A percentile compares a stretch with the other conserved stretches of the same genome.
Conservation (phyloP, 1,140 invertebrate species). For the Chrysomallon squamiferum region DNA sequence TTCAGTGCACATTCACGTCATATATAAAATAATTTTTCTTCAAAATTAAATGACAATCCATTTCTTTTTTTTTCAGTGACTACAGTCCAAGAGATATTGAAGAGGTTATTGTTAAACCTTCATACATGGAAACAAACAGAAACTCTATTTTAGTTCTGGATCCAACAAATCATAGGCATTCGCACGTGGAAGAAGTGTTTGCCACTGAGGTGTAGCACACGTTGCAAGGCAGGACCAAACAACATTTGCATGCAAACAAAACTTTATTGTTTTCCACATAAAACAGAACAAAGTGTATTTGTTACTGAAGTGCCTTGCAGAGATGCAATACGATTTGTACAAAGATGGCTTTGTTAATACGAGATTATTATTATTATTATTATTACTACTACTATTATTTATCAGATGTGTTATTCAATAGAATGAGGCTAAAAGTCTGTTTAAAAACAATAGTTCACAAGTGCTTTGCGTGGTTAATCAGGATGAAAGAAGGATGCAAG, state of each 20-base stretch:
- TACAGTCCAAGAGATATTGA: conserved; percentile 32
- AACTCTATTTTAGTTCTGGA: conserved; percentile 31
- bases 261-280: conserved; percentile 15
- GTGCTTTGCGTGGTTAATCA: no score
- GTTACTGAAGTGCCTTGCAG: conserved; percentile 10
- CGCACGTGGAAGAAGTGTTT: conserved; percentile 39
- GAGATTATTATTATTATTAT: conserved; percentile 4
- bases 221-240: background rate
- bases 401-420: no score
- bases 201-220: conserved; percentile 45
- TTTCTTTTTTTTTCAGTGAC: conserved; percentile 35
- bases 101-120: conserved; percentile 28
- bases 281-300: conserved; percentile 6
- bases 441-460: no score
- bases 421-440: no score
- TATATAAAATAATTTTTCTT: no score
- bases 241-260: conserved; percentile 9
- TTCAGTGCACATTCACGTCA: no score
- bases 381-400: no score
- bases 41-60: conserved; percentile 3
- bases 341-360: conserved; percentile 4
- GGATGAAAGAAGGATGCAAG: no score
- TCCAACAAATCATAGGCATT: conserved; percentile 22
- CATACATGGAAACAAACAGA: conserved; percentile 31
- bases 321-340: conserved; percentile 10